Conservation (phyloP, 1,140 invertebrate species). For the Rhopalosiphum maidis region DNA sequence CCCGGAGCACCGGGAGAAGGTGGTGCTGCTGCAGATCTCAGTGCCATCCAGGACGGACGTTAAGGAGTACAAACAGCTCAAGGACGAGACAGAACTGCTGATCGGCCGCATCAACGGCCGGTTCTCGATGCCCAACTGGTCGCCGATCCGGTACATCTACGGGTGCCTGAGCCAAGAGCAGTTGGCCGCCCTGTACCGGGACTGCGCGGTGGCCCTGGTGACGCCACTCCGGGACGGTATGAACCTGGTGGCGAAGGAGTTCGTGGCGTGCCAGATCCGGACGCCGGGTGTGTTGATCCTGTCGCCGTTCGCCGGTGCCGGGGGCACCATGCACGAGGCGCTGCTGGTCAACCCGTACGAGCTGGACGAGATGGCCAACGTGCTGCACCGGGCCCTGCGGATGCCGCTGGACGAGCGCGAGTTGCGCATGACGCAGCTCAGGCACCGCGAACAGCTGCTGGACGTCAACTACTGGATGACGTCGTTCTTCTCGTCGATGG, state of each 20-base stretch:
- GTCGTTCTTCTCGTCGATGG: constrained; percentile 85
- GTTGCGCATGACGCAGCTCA: constrained; percentile 83
- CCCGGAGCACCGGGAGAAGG: constrained; percentile 84
- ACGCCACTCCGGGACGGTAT: constrained; percentile 88
- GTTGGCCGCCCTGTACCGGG: constrained; percentile 83
- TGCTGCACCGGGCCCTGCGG: constrained; percentile 83
- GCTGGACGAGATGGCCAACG: constrained; percentile 83
- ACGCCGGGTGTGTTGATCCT: constrained; percentile 86
- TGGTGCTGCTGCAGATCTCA: constrained; percentile 81
- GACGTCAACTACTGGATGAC: constrained; percentile 91
- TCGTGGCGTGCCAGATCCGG: constrained; percentile 90
- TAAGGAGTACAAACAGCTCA: constrained; percentile 88
- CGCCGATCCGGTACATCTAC: constrained; percentile 89
- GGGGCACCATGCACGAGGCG: constrained; percentile 90
- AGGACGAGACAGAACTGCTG: constrained; percentile 88
- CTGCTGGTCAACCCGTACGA: constrained; percentile 91
- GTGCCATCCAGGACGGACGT: constrained; percentile 90
- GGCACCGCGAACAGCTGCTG: constrained; percentile 79
- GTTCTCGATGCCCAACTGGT: constrained; percentile 89
- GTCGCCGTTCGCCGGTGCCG: constrained; percentile 88
- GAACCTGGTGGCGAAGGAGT: constrained; percentile 93
- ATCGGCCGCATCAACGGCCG: constrained; percentile 86
- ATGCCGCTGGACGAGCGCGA: constrained; percentile 90
- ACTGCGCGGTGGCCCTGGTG: constrained; percentile 83
- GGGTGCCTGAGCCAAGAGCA: constrained; percentile 86